A percentile compares a stretch with the other conserved stretches of the same genome.
Evolutionary conservation across 2,113 vertebrate species (phyloP).

Genomic region (Callipepla squamata): DNA sequence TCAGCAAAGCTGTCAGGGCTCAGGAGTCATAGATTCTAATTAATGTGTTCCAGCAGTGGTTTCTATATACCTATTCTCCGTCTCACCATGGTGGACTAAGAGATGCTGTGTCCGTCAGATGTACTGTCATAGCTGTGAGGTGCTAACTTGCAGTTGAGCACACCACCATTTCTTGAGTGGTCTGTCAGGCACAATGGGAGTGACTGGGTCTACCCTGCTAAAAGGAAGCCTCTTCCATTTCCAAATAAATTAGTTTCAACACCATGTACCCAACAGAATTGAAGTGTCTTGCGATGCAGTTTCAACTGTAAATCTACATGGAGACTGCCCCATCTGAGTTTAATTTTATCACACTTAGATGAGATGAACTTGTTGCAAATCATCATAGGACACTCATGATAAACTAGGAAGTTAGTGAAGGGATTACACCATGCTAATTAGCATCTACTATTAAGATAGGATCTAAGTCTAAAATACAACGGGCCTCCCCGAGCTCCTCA

Average conservation of each 20-base stretch:
- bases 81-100: neutral
- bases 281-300: neutral
- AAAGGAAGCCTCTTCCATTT: rapidly evolving
- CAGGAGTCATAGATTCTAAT: slow-evolving; percentile 23
- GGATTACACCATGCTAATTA: neutral
- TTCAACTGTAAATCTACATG: neutral
- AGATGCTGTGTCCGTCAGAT: neutral
- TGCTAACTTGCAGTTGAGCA: neutral
- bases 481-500: neutral
- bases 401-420: neutral
- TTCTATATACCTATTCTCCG: slow-evolving; percentile 9
- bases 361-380: neutral
- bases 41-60: neutral
- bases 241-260: neutral
- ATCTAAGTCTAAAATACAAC: neutral
- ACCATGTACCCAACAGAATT: neutral
- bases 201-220: neutral
- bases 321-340: neutral
- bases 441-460: neutral
- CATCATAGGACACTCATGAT: neutral
- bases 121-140: neutral
- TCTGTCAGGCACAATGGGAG: neutral
- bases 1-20: slow-evolving; percentile 43
- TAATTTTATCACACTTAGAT: neutral
- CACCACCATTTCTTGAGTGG: neutral